Evolutionary conservation across 1,140 invertebrate genomes (phyloP).

Genomic region (Megathymus violae): DNA sequence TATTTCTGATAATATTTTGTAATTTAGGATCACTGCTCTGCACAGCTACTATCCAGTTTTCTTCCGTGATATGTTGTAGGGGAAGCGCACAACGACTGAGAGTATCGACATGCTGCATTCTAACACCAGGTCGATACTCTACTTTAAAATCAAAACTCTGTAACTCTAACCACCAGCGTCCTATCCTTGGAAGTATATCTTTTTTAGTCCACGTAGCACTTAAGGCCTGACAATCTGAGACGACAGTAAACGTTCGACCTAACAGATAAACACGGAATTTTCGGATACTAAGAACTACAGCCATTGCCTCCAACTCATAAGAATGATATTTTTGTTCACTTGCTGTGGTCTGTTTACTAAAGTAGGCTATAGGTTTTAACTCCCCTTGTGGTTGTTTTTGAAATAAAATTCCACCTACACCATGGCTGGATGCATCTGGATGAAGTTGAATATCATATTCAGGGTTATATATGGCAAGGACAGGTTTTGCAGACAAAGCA

Average conservation of each 20-base stretch:
- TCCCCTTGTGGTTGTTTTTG: not conserved
- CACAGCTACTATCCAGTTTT: too few relatives aligned
- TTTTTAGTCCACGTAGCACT: constrained; percentile 17
- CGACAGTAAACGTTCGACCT: not conserved
- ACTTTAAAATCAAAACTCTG: constrained; percentile 27
- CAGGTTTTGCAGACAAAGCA: not conserved
- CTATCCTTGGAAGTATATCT: constrained; percentile 27
- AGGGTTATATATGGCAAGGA: constrained; percentile 4
- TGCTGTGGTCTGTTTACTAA: not conserved
- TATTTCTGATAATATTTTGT: too few relatives aligned
- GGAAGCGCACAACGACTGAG: not conserved
- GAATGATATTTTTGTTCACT: constrained; percentile 6
- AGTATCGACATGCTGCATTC: constrained; percentile 11
- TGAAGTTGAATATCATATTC: not conserved
- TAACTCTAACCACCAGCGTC: constrained; percentile 24
- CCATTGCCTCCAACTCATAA: constrained; percentile 8
- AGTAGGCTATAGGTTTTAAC: constrained; percentile 1
- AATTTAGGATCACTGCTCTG: too few relatives aligned
- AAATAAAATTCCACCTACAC: constrained; percentile 4
- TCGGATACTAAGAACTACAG: not conserved
- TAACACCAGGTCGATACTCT: constrained; percentile 1
- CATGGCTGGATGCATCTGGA: not conserved
- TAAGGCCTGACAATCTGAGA: constrained; percentile 4
- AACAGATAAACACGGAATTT: constrained; percentile 9
- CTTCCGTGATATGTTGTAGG: constrained; percentile 11